phyloP scores from a whole-genome alignment of 2,888 invertebrate species.

The Lochmaea crataegi region DNA sequence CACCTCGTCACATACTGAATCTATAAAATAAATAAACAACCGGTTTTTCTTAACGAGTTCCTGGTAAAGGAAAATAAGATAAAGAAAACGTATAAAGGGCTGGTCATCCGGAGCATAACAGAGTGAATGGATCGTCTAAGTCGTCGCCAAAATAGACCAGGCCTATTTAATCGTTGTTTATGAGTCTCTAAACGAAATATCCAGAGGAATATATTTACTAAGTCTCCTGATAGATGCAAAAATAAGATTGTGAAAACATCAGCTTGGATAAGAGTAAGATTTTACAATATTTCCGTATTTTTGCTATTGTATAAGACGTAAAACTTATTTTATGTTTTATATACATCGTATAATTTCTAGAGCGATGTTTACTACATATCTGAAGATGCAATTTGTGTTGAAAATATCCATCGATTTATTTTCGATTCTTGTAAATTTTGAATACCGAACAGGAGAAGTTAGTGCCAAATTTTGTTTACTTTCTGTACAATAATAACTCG shows the following conservation, averaged over 20 bases:
- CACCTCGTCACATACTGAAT: constrained; percentile 23
- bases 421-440: no score
- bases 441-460: no score
- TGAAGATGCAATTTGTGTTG: no score
- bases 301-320: no score
- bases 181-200: constrained; percentile 21
- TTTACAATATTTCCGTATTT: no score
- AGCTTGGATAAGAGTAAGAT: neutral
- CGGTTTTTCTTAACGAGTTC: constrained; percentile 26
- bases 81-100: constrained; percentile 31
- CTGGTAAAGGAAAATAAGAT: constrained; percentile 28
- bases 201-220: neutral
- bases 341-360: no score
- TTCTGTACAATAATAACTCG: no score
- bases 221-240: constrained; percentile 27
- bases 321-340: no score
- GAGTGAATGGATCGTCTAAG: constrained; percentile 22
- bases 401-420: no score
- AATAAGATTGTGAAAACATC: constrained; percentile 29
- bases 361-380: no score
- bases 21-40: constrained; percentile 29
- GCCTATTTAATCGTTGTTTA: constrained; percentile 32
- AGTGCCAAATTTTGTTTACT: no score
- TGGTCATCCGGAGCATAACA: constrained; percentile 24
- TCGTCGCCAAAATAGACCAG: constrained; percentile 26